Conservation (phyloP, 1,140 invertebrate genomes). For the Drosophila simulans region DNA sequence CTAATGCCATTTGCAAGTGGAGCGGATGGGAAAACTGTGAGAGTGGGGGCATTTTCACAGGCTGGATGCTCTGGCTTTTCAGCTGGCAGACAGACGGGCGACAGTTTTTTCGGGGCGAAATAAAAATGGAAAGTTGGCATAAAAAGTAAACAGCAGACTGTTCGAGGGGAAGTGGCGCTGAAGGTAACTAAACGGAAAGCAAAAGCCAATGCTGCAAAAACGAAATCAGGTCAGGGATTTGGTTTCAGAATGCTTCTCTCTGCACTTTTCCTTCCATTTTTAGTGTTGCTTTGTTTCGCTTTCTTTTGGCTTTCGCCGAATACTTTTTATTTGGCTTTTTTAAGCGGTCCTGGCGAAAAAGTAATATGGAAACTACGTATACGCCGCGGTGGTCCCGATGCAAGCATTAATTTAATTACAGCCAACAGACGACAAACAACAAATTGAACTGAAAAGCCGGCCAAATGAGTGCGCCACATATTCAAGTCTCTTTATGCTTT, state of each 20-base stretch:
- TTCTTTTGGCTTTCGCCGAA: conserved; percentile 2
- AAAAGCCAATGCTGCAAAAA: conserved; percentile 62
- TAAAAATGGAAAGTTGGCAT: conserved; percentile 81
- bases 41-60: conserved; percentile 15
- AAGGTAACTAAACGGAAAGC: conserved; percentile 77
- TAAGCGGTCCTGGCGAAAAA: conserved; percentile 28
- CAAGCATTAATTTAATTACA: conserved; percentile 77
- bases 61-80: conserved; percentile 56
- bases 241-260: conserved; percentile 40
- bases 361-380: conserved; percentile 73
- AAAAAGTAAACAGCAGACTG: conserved; percentile 64
- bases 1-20: conserved; percentile 69
- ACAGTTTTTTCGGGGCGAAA: conserved; percentile 62
- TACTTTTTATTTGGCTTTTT: conserved; percentile 25
- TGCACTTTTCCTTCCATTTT: neutral
- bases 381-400: conserved; percentile 55
- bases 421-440: conserved; percentile 48
- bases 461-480: conserved; percentile 56
- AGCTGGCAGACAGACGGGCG: conserved; percentile 58
- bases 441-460: conserved; percentile 61
- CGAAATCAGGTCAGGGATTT: conserved; percentile 81
- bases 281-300: conserved; percentile 41
- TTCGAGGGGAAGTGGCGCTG: conserved; percentile 21
- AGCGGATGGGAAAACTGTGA: conserved; percentile 21
- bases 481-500: conserved; percentile 55